Base-by-base conservation (phyloP, 1,140 invertebrate genomes). In the Batillaria attramentaria region DNA sequence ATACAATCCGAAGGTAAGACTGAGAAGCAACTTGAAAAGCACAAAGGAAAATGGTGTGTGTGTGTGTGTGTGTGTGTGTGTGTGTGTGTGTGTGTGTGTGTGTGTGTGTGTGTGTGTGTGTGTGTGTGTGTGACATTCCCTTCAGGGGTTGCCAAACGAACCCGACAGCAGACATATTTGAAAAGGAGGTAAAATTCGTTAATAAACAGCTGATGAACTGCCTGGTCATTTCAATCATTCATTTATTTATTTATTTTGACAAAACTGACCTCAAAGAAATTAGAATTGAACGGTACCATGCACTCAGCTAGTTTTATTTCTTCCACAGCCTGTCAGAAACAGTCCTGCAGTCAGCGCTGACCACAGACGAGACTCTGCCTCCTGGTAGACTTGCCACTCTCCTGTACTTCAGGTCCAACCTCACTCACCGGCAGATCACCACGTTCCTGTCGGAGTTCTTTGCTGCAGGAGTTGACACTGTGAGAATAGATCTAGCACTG, bases 1-100 rank as follows among this genome's bases (percentile, higher is more conserved):
- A 92, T 66, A 94, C 92, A 81, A 94, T 97, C 90, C 95, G 96
- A 92, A 92, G 93, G 95, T 96, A 92, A 90, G 91, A 89, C 18
- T 6, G 18, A 28, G n/a, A 37, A 20, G 5, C n/a, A 24, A 35
- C 5, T 39, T 74, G 46, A n/a, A n/a, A n/a, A n/a, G n/a, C 37
- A 37, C 35, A 69, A 10, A 35, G 35, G 6, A 69, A 69, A 42
- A 72, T 68, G 41, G 10, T 35, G 5, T 33, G 35, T 35, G 35
- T 33, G 8, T 33, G 13, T 1, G 13, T 37, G 37, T 3, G 33
- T 68, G 65, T 68, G 0, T 68, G 4, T 68, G 4, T 68, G 33
- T 54, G 18, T 54, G n/a, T n/a, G n/a, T n/a, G n/a, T n/a, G n/a
- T n/a, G n/a, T n/a, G n/a, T n/a, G n/a, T n/a, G n/a, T n/a, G n/a